phyloP scores from a whole-genome alignment of 2,113 vertebrate genomes.

The Gila orcuttii region DNA sequence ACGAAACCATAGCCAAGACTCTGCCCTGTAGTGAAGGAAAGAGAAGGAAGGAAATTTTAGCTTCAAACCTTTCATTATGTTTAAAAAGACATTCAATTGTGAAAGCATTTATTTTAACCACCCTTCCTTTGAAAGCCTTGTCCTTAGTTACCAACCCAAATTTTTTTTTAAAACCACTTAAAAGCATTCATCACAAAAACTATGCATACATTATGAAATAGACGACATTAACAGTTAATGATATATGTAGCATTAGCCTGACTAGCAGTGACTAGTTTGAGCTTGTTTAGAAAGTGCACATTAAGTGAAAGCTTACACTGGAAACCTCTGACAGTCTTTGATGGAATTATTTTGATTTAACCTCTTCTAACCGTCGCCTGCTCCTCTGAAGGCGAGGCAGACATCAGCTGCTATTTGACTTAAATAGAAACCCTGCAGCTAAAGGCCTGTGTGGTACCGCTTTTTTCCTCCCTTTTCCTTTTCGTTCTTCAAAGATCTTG shows the following conservation, averaged over 20 bases:
- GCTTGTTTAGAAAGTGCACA: constrained; percentile 37
- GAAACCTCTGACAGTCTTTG: constrained; percentile 47
- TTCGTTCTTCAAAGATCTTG: constrained; percentile 51
- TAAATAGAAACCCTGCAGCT: constrained; percentile 40
- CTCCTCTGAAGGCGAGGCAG: constrained; percentile 34
- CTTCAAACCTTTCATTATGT: neutral
- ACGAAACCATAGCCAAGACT: constrained; percentile 99
- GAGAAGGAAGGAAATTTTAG: constrained; percentile 20
- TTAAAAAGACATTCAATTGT: neutral
- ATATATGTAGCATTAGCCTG: constrained; percentile 34
- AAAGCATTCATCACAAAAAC: constrained; percentile 12
- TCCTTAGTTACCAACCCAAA: neutral
- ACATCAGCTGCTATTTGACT: constrained; percentile 50
- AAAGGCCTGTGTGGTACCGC: constrained; percentile 36
- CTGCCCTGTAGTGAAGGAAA: constrained; percentile 85
- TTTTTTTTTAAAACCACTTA: constrained; percentile 13
- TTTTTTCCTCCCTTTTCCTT: constrained; percentile 27
- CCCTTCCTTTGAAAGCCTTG: neutral
- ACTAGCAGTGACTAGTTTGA: constrained; percentile 24
- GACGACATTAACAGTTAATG: constrained; percentile 21
- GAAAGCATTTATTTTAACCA: neutral
- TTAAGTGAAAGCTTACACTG: constrained; percentile 42
- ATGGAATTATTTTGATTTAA: constrained; percentile 55
- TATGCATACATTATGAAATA: neutral
- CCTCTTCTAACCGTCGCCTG: constrained; percentile 33